Base-by-base conservation (phyloP, 2,113 vertebrate genomes). In the Holacanthus passer region DNA sequence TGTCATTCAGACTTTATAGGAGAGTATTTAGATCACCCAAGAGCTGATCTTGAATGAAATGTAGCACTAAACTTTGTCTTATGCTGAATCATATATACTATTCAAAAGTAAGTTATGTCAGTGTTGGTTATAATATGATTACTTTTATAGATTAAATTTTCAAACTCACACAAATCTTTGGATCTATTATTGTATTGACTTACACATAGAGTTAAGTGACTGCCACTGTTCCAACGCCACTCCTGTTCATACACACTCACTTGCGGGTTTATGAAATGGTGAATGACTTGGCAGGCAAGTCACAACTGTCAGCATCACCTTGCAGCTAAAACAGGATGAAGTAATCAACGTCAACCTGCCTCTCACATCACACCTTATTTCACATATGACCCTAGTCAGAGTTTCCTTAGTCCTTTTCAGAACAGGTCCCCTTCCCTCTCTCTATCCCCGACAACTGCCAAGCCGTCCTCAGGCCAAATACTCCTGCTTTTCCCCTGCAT, bases 251-350 rank as follows among this genome's bases (percentile, higher is more conserved):
- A 81, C 50, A 75, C 59, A 47, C 63, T 39, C 43, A 37, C 65
- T 69, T 70, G 55, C 41, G 47, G 35, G 17, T 66, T 76, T 53
- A 70, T 75, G 39, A 82, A 63, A 71, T 60, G 7, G 11, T 58
- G 41, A 39, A 63, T 72, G 24, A 66, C 53, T 58, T 76, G 77
- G 62, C 81, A 77, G 53, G 11, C 56, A 48, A 56, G 27, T 77
- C 73, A 41, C 50, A 79, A 31, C 37, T 41, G 53, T 88, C 75
- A 80, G 63, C 58, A 19, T 77, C 78, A 71, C 75, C 74, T 82
- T 77, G 86, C 45, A 59, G 72, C 66, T 66, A 29, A 79, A 77
- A 79, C 3, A 60, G 43, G 69, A 68, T 43, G 11, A 58, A 75
- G 43, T 67, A 74, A 82, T 79, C 41, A 68, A 24, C 45, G 41